phyloP scores from a whole-genome alignment of 2,113 vertebrate species.

The Sinocyclocheilus maitianheensis region DNA sequence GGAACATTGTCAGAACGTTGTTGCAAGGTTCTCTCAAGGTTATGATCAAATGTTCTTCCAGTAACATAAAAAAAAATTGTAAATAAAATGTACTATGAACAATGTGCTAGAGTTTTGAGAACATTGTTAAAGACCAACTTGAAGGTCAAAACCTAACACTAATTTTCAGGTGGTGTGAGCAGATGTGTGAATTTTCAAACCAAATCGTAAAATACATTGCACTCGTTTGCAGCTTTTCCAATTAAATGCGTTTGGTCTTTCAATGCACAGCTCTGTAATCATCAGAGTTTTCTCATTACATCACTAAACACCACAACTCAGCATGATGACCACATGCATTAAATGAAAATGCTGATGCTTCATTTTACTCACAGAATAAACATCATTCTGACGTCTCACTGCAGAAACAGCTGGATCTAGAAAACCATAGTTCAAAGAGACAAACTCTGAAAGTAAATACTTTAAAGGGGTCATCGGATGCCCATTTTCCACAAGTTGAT shows the following conservation, averaged over 20 bases:
- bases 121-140: too few species aligned
- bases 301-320: neutral
- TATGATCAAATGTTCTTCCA: too few species aligned
- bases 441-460: too few species aligned
- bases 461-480: neutral
- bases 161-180: too few species aligned
- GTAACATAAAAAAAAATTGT: too few species aligned
- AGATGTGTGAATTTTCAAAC: neutral
- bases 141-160: too few species aligned
- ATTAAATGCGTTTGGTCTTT: neutral
- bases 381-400: neutral
- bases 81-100: too few species aligned
- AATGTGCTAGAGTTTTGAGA: too few species aligned
- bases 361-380: neutral
- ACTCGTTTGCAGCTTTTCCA: neutral
- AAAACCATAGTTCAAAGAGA: neutral
- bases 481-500: too few species aligned
- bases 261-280: neutral
- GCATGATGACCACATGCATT: neutral
- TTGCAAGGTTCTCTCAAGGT: too few species aligned
- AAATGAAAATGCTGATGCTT: neutral
- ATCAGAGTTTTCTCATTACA: constrained; percentile 1
- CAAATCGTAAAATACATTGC: neutral
- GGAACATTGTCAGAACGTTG: too few species aligned
- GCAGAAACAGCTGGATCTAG: neutral